These are phyloP conservation scores for Stenodera caucasica DNA, from an alignment of 2,888 invertebrate genomes.

Conservation along the genomic window DNA sequence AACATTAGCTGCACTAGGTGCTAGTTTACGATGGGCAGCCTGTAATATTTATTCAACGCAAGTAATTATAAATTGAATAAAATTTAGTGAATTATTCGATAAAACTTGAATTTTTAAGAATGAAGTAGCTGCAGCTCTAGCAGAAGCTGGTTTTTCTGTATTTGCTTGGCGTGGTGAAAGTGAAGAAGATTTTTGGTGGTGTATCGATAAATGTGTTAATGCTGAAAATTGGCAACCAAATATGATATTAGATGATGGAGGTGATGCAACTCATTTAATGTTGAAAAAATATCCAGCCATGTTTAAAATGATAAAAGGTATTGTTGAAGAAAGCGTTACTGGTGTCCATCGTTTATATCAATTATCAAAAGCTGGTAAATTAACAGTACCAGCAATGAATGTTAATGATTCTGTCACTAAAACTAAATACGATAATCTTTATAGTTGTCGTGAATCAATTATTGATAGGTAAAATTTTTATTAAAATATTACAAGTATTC, in stretches of 20 bases:
- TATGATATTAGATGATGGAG: constrained; percentile 97
- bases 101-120: constrained; percentile 75
- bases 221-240: constrained; percentile 95
- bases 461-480: constrained; percentile 68
- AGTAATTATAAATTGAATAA: constrained; percentile 53
- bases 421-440: constrained; percentile 96
- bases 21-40: constrained; percentile 93
- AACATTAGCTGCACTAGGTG: constrained; percentile 84
- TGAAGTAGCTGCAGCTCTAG: constrained; percentile 94
- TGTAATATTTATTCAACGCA: constrained; percentile 98
- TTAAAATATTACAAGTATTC: neutral
- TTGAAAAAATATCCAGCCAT: constrained; percentile 91
- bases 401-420: constrained; percentile 98
- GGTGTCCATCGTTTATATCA: constrained; percentile 98
- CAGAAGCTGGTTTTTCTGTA: constrained; percentile 85
- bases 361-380: constrained; percentile 89
- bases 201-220: constrained; percentile 93
- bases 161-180: constrained; percentile 98
- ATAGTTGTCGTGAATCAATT: constrained; percentile 92
- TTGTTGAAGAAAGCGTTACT: constrained; percentile 96
- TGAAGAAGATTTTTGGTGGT: constrained; percentile 99
- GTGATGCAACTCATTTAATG: constrained; percentile 95
- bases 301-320: constrained; percentile 91
- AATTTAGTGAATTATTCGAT: constrained; percentile 14
- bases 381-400: constrained; percentile 97